These are phyloP conservation scores for Papilio gigon DNA, from an alignment of 2,888 invertebrate species.

Conservation along the genomic window DNA sequence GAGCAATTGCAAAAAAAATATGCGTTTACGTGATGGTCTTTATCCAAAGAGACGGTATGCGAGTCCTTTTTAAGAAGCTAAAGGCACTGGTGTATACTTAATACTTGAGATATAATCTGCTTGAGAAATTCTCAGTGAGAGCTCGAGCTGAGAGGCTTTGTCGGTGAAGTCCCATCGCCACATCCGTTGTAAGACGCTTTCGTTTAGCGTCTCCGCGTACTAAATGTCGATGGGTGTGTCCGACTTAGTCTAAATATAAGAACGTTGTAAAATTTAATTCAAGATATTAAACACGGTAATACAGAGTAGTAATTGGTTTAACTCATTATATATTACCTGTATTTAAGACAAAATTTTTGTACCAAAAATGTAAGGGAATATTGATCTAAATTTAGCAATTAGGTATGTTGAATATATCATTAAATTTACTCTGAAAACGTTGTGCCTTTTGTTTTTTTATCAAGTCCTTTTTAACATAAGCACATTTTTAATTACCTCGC, in stretches of 20 bases:
- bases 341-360: no score
- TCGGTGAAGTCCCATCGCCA: slow-evolving; percentile 51
- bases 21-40: slow-evolving; percentile 35
- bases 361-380: no score
- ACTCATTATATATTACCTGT: no score
- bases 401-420: no score
- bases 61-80: slow-evolving; percentile 40
- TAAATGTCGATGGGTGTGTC: slow-evolving; percentile 25
- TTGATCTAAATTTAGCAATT: no score
- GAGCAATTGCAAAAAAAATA: not conserved
- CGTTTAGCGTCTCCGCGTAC: slow-evolving; percentile 39
- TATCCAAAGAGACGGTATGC: slow-evolving; percentile 34
- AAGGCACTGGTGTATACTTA: slow-evolving; percentile 7
- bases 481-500: not conserved
- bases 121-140: slow-evolving; percentile 42
- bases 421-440: not conserved
- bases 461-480: no score
- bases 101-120: slow-evolving; percentile 29
- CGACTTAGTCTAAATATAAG: not conserved
- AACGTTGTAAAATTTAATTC: not conserved
- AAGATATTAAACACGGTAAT: no score
- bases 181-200: slow-evolving; percentile 52
- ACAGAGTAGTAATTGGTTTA: no score
- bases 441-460: not conserved
- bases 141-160: slow-evolving; percentile 44